Evolutionary conservation across 2,113 vertebrate genomes (phyloP).

Genomic region (Aramus guarauna): DNA sequence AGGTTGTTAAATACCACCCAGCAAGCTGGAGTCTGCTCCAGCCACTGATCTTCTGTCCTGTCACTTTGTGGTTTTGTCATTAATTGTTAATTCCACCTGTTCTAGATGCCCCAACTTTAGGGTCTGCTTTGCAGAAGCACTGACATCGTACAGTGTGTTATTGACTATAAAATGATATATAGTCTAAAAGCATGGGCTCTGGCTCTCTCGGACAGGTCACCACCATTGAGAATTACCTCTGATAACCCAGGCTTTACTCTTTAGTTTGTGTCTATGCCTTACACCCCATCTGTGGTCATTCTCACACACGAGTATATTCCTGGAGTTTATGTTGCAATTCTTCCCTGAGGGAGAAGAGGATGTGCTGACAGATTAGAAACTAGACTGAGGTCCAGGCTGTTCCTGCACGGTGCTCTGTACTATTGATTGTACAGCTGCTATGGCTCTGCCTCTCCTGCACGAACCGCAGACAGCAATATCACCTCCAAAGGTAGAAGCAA

Average conservation of each 20-base stretch:
- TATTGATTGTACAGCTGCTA: not conserved
- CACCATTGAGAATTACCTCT: not conserved
- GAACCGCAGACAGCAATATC: not conserved
- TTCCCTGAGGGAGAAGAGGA: not conserved
- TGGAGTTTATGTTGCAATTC: not conserved
- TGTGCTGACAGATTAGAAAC: not conserved
- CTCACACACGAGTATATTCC: not conserved
- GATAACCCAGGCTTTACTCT: not conserved
- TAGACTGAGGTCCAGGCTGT: not conserved
- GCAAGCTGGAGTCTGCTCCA: not conserved
- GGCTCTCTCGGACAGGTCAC: not conserved
- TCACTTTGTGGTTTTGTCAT: not conserved
- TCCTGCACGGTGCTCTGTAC: not conserved
- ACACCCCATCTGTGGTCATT: not conserved
- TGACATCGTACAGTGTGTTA: not conserved
- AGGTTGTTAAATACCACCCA: not conserved
- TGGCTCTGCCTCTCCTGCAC: not conserved
- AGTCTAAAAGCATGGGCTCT: not conserved
- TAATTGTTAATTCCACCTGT: not conserved
- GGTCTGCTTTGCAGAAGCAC: not conserved
- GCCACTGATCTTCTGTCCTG: not conserved
- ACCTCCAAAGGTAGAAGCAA: not conserved
- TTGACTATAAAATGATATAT: not conserved
- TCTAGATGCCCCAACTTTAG: not conserved
- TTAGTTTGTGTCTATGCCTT: not conserved